Evolutionary conservation across 1,140 invertebrate species (phyloP).

Genomic region (Meteorus sp.): DNA sequence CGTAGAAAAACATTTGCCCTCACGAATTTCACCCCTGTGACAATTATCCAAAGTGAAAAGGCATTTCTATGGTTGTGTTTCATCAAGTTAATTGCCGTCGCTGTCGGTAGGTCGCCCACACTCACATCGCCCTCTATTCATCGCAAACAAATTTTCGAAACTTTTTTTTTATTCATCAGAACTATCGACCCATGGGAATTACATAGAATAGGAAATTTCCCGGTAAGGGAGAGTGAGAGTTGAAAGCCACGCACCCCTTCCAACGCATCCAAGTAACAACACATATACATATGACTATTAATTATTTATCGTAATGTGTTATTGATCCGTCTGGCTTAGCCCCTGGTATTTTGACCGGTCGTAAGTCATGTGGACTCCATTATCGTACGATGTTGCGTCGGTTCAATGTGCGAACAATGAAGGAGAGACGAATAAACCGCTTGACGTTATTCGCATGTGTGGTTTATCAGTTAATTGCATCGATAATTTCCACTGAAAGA

Average conservation of each 20-base stretch:
- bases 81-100: constrained; percentile 24
- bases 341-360: constrained; percentile 36
- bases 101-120: background rate
- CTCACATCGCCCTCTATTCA: background rate
- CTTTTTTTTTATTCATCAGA: background rate
- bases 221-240: background rate
- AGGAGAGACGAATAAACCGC: no score
- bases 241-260: constrained; percentile 5
- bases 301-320: constrained; percentile 59
- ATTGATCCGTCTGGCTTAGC: constrained; percentile 53
- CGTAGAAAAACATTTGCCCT: background rate
- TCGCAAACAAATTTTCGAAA: background rate
- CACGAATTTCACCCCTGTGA: background rate
- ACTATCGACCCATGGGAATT: background rate
- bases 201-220: background rate
- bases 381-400: background rate
- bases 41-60: constrained; percentile 23
- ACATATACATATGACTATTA: constrained; percentile 40
- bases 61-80: constrained; percentile 15
- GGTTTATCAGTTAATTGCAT: constrained; percentile 13
- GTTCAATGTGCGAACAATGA: constrained; percentile 5
- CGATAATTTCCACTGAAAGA: constrained; percentile 13
- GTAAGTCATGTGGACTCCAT: constrained; percentile 12
- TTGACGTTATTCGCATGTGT: constrained; percentile 11
- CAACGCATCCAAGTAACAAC: constrained; percentile 18